phyloP scores from a whole-genome alignment of 1,140 invertebrate species.

The Xylocopa sonorina region DNA sequence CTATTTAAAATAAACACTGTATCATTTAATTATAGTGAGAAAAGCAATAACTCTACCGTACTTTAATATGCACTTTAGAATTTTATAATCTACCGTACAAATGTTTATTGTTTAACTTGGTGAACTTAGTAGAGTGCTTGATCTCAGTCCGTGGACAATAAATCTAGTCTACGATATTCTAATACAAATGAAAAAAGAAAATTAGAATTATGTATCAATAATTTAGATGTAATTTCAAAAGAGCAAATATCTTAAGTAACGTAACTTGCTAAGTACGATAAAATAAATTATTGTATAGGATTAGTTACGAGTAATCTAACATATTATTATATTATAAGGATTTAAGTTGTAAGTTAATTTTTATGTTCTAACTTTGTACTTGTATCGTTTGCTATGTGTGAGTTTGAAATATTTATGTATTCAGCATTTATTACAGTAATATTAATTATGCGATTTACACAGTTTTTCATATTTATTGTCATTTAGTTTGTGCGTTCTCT shows the following conservation, averaged over 20 bases:
- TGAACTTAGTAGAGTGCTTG: slow-evolving; percentile 73
- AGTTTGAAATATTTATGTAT: slow-evolving; percentile 51
- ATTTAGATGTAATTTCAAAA: no score
- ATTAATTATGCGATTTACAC: neutral
- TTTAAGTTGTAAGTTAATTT: slow-evolving; percentile 15
- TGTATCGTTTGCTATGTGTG: slow-evolving; percentile 9
- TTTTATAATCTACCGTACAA: neutral
- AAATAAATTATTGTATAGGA: slow-evolving; percentile 17
- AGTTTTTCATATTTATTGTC: neutral
- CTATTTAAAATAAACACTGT: neutral
- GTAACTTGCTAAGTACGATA: neutral
- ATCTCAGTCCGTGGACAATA: slow-evolving; percentile 74
- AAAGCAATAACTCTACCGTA: slow-evolving; percentile 1
- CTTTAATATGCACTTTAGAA: neutral
- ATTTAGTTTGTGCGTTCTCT: neutral
- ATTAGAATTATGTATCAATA: no score
- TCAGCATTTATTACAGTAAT: slow-evolving; percentile 28
- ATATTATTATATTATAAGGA: slow-evolving; percentile 1
- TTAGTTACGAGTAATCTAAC: slow-evolving; percentile 25
- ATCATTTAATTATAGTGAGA: neutral
- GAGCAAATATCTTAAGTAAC: slow-evolving; percentile 19
- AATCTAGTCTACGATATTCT: slow-evolving; percentile 60
- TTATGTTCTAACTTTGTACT: neutral
- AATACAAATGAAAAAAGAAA: neutral
- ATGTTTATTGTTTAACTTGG: slow-evolving; percentile 43